These are phyloP conservation scores for Lingula anatina DNA, from an alignment of 2,888 invertebrate species.

Conservation along the genomic window DNA sequence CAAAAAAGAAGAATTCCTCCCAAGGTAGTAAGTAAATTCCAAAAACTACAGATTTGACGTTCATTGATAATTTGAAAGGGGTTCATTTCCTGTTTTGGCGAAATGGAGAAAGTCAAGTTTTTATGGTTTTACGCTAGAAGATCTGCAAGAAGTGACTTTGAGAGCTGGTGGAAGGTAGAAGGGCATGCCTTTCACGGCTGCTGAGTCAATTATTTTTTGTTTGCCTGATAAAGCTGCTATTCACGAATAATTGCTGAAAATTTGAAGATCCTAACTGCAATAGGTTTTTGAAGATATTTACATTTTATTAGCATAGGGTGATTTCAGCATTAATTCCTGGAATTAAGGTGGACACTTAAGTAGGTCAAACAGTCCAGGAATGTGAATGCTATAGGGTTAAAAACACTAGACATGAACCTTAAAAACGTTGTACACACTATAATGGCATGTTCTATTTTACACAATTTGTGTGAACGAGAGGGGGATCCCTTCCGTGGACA, in stretches of 20 bases:
- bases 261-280: neutral
- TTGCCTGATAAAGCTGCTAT: neutral
- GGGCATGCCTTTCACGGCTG: no score
- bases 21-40: no score
- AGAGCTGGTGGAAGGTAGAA: no score
- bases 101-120: no score
- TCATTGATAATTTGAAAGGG: no score
- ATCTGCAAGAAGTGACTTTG: no score
- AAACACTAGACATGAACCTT: slow-evolving; percentile 3
- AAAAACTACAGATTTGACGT: no score
- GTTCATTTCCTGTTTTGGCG: no score
- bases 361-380: neutral
- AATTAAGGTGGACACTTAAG: neutral
- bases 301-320: neutral
- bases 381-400: slow-evolving; percentile 1
- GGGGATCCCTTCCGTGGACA: slow-evolving; percentile 3
- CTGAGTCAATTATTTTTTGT: neutral
- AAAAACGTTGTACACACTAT: slow-evolving; percentile 1
- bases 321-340: neutral
- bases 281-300: neutral
- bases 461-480: slow-evolving; percentile 8
- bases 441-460: slow-evolving; percentile 4
- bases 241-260: neutral
- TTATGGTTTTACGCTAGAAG: no score
- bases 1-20: no score